Base-by-base conservation (phyloP, 2,888 invertebrate species). In the Pollenia amentaria region DNA sequence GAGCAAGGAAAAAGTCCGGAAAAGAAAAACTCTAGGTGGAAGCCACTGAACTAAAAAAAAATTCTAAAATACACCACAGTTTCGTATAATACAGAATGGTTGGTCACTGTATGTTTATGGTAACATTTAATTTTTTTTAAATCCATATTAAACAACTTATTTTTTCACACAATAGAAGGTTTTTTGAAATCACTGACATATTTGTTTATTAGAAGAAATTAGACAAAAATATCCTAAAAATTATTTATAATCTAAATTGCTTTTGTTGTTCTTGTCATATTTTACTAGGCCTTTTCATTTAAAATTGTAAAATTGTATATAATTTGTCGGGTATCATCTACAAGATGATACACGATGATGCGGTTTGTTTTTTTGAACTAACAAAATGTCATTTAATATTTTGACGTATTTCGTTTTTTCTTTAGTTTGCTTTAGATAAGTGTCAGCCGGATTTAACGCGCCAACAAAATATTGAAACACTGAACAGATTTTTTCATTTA, bases 341-440 rank as follows among this genome's bases (percentile, higher is more conserved):
- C 14, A 29, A 14, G 67, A 42, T 77, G 53, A 55, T 55, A 67
- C 65, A 57, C 11, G 10, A 48, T 21, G 57, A 57, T 78, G 40
- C 51, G 40, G 10, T 14, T 38, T 53, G n/a, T 46, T 48, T 79
- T 51, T 40, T 60, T 65, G 70, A 69, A 18, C 75, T 82, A 70
- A 46, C 86, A 78, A 75, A 80, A 69, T 79, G 86, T 82, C 86
- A 86, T 86, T 86, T 75, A 86, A 86, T 86, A 83, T 86, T 86
- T 82, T 86, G 82, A 86, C 75, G 79, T 64, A 69, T 86, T 86
- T 78, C 57, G 57, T 69, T 38, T 48, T 69, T 64, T 48, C 42
- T 51, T 11, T n/a, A 44, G 11, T 77, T 55, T 40, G n/a, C 38
- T 60, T 60, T 18, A 21, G 18, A 70, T 62, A 69, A 46, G n/a